Conservation (phyloP, 2,888 invertebrate species). For the Altica lythri region DNA sequence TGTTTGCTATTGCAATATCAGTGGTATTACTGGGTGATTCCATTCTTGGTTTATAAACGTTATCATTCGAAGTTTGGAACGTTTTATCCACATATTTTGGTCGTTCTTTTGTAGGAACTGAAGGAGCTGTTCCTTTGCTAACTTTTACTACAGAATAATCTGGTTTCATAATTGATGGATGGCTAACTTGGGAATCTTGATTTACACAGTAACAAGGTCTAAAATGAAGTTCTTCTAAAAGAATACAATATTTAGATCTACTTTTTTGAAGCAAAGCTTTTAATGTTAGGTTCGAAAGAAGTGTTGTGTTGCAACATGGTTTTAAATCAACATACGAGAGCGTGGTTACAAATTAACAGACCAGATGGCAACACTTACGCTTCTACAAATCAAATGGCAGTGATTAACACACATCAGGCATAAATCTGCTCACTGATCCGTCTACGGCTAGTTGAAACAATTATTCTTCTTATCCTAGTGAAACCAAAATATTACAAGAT, state of each 20-base stretch:
- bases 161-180: conserved; percentile 23
- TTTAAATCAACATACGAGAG: not conserved
- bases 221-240: not conserved
- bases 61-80: conserved; percentile 23
- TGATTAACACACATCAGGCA: too few species aligned
- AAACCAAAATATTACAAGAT: too few species aligned
- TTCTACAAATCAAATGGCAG: too few species aligned
- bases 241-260: not conserved
- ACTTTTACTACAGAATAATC: not conserved
- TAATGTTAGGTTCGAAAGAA: not conserved
- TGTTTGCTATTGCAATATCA: not conserved
- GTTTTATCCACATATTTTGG: conserved; percentile 19
- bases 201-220: conserved; percentile 8
- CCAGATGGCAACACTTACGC: too few species aligned
- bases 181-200: conserved; percentile 22
- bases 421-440: too few species aligned
- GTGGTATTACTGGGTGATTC: not conserved
- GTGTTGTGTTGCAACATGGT: not conserved
- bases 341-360: too few species aligned
- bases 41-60: not conserved
- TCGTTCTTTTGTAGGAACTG: not conserved
- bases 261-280: not conserved
- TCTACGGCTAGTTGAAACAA: too few species aligned
- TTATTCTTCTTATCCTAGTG: too few species aligned
- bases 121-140: conserved; percentile 4